Base-by-base conservation (phyloP, 2,888 invertebrate genomes). In the Leptopilina drosophilae region DNA sequence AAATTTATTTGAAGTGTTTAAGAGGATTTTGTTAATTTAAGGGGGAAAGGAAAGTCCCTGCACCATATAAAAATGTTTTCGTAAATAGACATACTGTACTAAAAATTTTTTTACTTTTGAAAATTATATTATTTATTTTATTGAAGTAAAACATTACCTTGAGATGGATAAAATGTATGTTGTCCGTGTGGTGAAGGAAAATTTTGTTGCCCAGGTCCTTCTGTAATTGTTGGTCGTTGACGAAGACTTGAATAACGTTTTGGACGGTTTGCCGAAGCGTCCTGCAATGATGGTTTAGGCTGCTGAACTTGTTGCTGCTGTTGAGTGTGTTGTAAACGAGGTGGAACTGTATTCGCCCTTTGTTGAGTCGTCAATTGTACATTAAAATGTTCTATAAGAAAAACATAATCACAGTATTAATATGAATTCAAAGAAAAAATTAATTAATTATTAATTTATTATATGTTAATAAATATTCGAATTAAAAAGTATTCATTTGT, bases 231-330 rank as follows among this genome's bases (percentile, higher is more conserved):
- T 66, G 93, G 92, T 78, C 94, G 91, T 88, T 95, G 94, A 78
- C 95, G 92, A 85, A 95, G 93, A 79, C 94, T 94, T 4, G 95
- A 95, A 89, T 95, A 95, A 40, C 95, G 93, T 87, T 95, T 95
- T 9, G 95, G 94, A 83, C 94, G 92, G 80, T 91, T 92, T 53
- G 90, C 91, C 78, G 92, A 88, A 59, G 91, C 91, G 81, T 91
- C 91, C 76, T 82, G 81, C 65, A 83, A 78, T 53, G 40, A 5
- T 76, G 81, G 79, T 14, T 83, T 59, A 20, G 80, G 80, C 73
- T 81, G 84, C 49, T 80, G 83, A n/a, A 82, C 86, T 85, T 83
- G 86, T 78, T 85, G 87, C 81, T 80, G 86, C 83, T 85, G 87
- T 53, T 85, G 93, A 5, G 75, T 90, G 76, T 92, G 92, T 82